Evolutionary conservation across 2,797 vertebrate genomes (phyloP).

Genomic region (Sebastes diploproa): DNA sequence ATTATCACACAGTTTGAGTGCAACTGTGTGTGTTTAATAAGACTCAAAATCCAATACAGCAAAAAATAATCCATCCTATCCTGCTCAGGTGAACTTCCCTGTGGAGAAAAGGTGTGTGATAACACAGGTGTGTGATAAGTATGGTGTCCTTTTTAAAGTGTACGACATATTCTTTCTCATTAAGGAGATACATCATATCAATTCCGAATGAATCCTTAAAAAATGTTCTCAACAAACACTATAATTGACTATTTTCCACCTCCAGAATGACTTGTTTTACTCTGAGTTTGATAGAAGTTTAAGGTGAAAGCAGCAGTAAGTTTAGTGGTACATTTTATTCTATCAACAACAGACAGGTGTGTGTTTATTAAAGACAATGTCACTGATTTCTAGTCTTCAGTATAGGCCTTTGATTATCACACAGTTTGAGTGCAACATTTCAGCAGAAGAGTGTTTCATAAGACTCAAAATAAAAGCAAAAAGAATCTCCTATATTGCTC

Average conservation of each 20-base stretch:
- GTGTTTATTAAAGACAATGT: not conserved
- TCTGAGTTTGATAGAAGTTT: too few species aligned
- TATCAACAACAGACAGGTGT: not conserved
- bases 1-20: too few species aligned
- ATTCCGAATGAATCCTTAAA: not conserved
- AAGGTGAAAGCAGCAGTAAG: not conserved
- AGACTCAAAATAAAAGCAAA: too few species aligned
- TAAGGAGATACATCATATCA: not conserved
- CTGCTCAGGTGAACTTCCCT: too few species aligned
- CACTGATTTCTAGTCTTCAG: not conserved
- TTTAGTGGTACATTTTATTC: not conserved
- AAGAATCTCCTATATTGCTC: not conserved
- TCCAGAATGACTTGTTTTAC: not conserved
- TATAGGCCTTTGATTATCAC: slow-evolving; percentile 4
- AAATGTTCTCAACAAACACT: not conserved
- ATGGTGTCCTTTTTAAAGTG: not conserved
- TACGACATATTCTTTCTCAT: not conserved
- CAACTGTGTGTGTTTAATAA: too few species aligned
- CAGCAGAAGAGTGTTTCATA: not conserved
- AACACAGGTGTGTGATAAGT: not conserved
- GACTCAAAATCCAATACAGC: too few species aligned
- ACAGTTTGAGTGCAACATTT: slow-evolving; percentile 12
- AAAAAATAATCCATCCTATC: too few species aligned
- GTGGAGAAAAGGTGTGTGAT: too few species aligned
- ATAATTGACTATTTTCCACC: not conserved